Evolutionary conservation across 2,888 invertebrate species (phyloP).

Genomic region (Trissolcus brochymenae): DNA sequence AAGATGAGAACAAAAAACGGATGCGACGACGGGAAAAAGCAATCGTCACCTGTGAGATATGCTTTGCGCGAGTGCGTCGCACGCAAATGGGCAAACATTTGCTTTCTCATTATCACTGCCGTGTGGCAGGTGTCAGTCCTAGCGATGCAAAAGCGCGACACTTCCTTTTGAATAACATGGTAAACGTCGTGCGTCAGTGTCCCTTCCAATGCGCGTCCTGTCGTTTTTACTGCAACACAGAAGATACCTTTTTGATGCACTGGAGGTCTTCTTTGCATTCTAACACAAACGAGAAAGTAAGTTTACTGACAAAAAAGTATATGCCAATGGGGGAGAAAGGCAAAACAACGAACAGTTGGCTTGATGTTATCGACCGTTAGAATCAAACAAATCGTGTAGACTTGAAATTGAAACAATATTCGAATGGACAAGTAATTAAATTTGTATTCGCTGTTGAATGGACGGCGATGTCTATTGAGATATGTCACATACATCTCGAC

Average conservation of each 20-base stretch:
- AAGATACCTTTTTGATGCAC: constrained; percentile 83
- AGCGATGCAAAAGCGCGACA: constrained; percentile 79
- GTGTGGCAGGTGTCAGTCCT: constrained; percentile 81
- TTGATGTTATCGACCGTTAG: too few relatives aligned
- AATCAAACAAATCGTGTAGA: too few relatives aligned
- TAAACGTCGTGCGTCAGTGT: constrained; percentile 86
- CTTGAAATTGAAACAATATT: too few relatives aligned
- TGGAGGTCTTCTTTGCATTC: constrained; percentile 84
- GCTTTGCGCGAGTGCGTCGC: constrained; percentile 82
- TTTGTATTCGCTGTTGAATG: constrained; percentile 14
- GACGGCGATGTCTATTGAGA: constrained; percentile 15
- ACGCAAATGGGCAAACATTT: constrained; percentile 89
- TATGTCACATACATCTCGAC: constrained; percentile 37
- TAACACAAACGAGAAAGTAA: constrained; percentile 75
- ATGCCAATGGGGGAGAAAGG: too few relatives aligned
- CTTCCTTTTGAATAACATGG: constrained; percentile 86
- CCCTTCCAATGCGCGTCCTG: constrained; percentile 92
- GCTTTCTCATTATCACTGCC: constrained; percentile 90
- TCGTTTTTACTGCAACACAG: constrained; percentile 89
- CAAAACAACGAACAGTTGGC: background rate
- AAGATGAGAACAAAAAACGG: constrained; percentile 66
- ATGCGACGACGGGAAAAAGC: constrained; percentile 80
- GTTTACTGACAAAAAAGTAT: constrained; percentile 18
- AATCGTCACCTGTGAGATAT: constrained; percentile 83
- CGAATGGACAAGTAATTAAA: too few relatives aligned